phyloP scores from a whole-genome alignment of 2,797 vertebrate species.

The Eospalax fontanierii region DNA sequence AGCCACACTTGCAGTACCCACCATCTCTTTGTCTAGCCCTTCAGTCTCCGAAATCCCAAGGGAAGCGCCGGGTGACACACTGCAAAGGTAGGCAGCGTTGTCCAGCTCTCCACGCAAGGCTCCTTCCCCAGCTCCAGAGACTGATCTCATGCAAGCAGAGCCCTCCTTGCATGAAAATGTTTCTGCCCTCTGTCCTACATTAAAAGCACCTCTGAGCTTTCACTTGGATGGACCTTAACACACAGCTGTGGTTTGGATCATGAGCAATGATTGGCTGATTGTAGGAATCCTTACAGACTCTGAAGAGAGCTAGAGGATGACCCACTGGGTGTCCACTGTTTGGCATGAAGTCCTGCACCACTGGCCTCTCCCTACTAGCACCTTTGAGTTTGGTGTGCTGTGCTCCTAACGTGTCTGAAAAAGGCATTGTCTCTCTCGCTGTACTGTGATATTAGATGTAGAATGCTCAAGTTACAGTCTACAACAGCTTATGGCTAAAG shows the following conservation, averaged over 20 bases:
- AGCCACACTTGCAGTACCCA: constrained; percentile 83
- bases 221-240: constrained; percentile 71
- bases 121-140: constrained; percentile 79
- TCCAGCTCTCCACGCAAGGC: constrained; percentile 91
- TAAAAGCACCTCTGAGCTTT: constrained; percentile 58
- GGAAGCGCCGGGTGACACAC: constrained; percentile 98
- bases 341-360: constrained; percentile 85
- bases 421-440: constrained; percentile 73
- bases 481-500: not conserved
- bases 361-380: constrained; percentile 76
- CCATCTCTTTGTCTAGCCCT: constrained; percentile 93
- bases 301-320: constrained; percentile 89
- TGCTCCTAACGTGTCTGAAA: constrained; percentile 82
- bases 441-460: constrained; percentile 70
- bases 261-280: constrained; percentile 65
- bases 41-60: constrained; percentile 98
- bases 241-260: constrained; percentile 78
- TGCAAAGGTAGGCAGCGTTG: constrained; percentile 98
- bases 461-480: constrained; percentile 51
- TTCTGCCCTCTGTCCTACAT: constrained; percentile 64
- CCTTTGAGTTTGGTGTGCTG: constrained; percentile 81
- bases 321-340: constrained; percentile 79
- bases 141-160: constrained; percentile 34
- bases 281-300: constrained; percentile 66
- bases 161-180: not conserved